A percentile compares a stretch with the other conserved stretches of the same genome.
Evolutionary conservation across 2,888 invertebrate species (phyloP).

Genomic region (Archips crataeganus): DNA sequence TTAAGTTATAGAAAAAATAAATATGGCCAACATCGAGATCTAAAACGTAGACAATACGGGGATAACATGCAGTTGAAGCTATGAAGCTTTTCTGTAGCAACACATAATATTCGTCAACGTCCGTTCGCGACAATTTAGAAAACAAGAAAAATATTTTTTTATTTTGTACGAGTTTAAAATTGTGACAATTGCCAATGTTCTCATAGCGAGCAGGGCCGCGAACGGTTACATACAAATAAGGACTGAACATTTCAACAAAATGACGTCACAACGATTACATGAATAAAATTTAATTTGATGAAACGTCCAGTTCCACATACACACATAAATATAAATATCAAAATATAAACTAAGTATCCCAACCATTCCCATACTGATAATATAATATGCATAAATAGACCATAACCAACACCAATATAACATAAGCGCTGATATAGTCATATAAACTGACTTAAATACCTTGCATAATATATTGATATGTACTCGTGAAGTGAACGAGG

Average conservation of each 20-base stretch:
- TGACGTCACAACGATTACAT: conserved; percentile 2
- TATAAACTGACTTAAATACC: conserved; percentile 56
- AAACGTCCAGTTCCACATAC: conserved; percentile 45
- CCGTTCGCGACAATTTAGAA: conserved; percentile 57
- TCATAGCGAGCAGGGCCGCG: conserved; percentile 47
- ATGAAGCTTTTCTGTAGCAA: conserved; percentile 71
- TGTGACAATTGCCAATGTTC: conserved; percentile 28
- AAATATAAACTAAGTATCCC: conserved; percentile 43
- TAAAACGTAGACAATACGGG: conserved; percentile 40
- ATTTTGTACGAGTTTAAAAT: too few species aligned
- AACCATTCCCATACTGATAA: conserved; percentile 48
- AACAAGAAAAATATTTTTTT: not conserved
- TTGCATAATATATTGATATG: conserved; percentile 54
- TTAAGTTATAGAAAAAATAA: conserved; percentile 56
- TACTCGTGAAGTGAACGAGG: conserved; percentile 63
- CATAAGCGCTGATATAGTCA: conserved; percentile 64
- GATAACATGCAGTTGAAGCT: conserved; percentile 61
- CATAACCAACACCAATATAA: conserved; percentile 49
- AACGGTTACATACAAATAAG: conserved; percentile 48
- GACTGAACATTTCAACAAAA: conserved; percentile 47
- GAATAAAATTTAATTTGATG: conserved; percentile 15
- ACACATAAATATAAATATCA: conserved; percentile 46
- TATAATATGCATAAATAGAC: conserved; percentile 45
- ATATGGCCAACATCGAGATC: conserved; percentile 61
- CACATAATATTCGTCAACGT: conserved; percentile 52